A percentile compares a stretch with the other conserved stretches of the same genome.
These are phyloP conservation scores for Onychomys torridus DNA, from an alignment of 2,797 vertebrate genomes.

Conservation along the genomic window DNA sequence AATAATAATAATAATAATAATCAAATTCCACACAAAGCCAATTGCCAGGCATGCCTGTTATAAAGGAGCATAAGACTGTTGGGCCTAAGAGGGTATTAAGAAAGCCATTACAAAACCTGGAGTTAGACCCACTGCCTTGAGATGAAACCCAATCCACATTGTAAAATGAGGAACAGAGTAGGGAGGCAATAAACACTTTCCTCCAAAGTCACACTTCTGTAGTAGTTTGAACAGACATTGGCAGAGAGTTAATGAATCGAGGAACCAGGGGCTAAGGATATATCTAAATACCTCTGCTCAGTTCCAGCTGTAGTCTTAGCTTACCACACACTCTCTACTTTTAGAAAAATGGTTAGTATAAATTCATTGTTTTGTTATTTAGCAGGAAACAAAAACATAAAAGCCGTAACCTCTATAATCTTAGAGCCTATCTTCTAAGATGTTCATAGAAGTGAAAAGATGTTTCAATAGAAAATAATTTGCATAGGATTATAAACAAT, in stretches of 20 bases:
- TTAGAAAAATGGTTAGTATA: neutral
- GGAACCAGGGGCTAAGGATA: neutral
- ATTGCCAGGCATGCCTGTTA: neutral
- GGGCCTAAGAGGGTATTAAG: neutral
- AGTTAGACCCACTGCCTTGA: neutral
- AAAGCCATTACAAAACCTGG: slow-evolving; percentile 27
- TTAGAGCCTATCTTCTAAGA: slow-evolving; percentile 4
- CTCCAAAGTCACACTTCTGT: neutral
- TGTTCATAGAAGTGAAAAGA: neutral
- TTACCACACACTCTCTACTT: neutral
- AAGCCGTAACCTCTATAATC: neutral
- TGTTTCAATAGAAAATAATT: slow-evolving; percentile 23
- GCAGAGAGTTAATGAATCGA: neutral
- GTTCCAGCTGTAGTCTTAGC: neutral
- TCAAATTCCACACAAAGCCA: neutral
- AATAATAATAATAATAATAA: neutral
- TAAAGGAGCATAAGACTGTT: slow-evolving; percentile 2
- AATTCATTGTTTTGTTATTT: slow-evolving; percentile 14
- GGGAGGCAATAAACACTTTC: neutral
- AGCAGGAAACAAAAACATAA: slow-evolving; percentile 7
- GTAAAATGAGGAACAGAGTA: slow-evolving; percentile 22
- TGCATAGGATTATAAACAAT: slow-evolving; percentile 38
- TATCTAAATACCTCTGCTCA: neutral
- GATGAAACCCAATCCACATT: neutral
- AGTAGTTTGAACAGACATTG: neutral